phyloP scores from a whole-genome alignment of 2,113 vertebrate genomes.

The Bettongia penicillata region DNA sequence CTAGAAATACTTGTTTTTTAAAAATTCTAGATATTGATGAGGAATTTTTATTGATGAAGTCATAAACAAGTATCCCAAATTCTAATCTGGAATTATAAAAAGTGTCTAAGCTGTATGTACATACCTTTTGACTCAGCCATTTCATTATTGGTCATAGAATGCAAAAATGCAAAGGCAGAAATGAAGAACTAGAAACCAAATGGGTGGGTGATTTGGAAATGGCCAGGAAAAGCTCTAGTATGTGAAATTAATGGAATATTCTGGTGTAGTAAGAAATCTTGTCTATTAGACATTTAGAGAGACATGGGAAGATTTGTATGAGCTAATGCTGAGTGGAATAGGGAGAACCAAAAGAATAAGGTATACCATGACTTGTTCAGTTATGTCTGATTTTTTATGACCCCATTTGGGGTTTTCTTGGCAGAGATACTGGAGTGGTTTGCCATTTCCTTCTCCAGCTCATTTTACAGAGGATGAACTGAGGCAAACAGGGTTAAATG shows the following conservation, averaged over 20 bases:
- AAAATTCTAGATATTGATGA: not conserved
- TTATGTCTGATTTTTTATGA: not conserved
- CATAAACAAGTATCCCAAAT: not conserved
- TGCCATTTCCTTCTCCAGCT: too few species aligned
- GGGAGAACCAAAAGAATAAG: not conserved
- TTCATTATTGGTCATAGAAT: not conserved
- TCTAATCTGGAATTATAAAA: not conserved
- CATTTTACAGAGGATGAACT: too few species aligned
- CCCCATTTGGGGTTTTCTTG: too few species aligned
- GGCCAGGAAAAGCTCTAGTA: not conserved
- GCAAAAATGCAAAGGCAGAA: not conserved
- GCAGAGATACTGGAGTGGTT: too few species aligned
- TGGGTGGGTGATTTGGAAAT: not conserved
- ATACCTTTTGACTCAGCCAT: not conserved
- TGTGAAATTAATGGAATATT: not conserved
- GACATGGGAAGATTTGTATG: not conserved
- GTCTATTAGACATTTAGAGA: not conserved
- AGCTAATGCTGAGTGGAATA: not conserved
- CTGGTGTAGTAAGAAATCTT: not conserved
- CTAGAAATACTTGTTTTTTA: not conserved
- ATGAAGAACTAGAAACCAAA: not conserved
- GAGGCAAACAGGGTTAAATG: too few species aligned
- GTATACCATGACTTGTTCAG: not conserved
- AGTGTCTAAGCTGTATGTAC: not conserved
- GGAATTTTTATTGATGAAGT: not conserved